Conservation (phyloP, 1,140 invertebrate species). For the Coptotermes formosanus region DNA sequence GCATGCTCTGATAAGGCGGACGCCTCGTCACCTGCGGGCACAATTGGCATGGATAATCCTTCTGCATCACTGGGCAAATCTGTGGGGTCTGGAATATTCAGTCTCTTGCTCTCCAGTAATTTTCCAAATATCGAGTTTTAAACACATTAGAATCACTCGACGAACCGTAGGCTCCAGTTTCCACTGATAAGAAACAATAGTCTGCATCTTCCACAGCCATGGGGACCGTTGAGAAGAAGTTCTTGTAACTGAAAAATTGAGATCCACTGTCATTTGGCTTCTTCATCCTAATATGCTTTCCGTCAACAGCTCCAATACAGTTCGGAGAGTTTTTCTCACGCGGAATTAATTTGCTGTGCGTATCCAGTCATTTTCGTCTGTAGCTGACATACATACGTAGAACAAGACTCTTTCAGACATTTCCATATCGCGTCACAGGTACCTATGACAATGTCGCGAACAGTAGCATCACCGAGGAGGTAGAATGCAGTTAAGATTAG, state of each 20-base stretch:
- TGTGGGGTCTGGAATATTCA: too few relatives aligned
- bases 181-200: slow-evolving; percentile 45
- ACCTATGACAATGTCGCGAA: too few relatives aligned
- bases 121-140: slow-evolving; percentile 31
- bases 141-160: slow-evolving; percentile 42
- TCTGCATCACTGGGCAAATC: too few relatives aligned
- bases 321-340: slow-evolving; percentile 41
- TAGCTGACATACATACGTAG: too few relatives aligned
- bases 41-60: too few relatives aligned
- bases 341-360: not conserved
- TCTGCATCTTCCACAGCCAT: slow-evolving; percentile 43
- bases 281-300: slow-evolving; percentile 44
- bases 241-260: slow-evolving; percentile 48
- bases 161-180: slow-evolving; percentile 44
- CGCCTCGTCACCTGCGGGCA: too few relatives aligned
- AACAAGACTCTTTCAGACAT: too few relatives aligned
- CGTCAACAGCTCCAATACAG: slow-evolving; percentile 45
- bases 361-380: too few relatives aligned
- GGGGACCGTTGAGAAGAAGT: slow-evolving; percentile 43
- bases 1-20: too few relatives aligned
- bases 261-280: slow-evolving; percentile 41
- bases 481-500: too few relatives aligned
- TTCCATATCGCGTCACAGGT: too few relatives aligned
- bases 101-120: slow-evolving; percentile 33
- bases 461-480: too few relatives aligned